These are phyloP conservation scores for Pandemis heparana DNA, from an alignment of 2,888 invertebrate species.

Conservation along the genomic window DNA sequence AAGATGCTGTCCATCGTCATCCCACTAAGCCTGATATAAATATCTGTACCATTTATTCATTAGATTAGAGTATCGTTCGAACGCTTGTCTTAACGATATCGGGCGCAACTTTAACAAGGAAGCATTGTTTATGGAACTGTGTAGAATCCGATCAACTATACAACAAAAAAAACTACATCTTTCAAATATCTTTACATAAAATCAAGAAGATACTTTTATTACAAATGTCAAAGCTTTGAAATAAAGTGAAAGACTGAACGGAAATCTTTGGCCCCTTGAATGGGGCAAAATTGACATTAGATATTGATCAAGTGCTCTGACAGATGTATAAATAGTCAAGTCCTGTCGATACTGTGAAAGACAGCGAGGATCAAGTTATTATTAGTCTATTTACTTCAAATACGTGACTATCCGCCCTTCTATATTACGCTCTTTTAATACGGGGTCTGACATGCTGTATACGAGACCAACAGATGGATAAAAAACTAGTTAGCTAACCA, in stretches of 20 bases:
- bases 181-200: conserved; percentile 3
- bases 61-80: too few relatives aligned
- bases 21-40: too few relatives aligned
- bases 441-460: conserved; percentile 35
- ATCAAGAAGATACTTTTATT: conserved; percentile 36
- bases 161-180: conserved; percentile 19
- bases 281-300: background rate
- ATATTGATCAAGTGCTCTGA: background rate
- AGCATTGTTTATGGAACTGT: too few relatives aligned
- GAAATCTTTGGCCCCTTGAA: background rate
- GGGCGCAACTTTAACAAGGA: conserved; percentile 8
- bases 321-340: conserved; percentile 13
- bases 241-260: background rate
- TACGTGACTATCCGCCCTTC: conserved; percentile 36
- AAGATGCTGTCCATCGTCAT: too few relatives aligned
- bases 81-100: background rate
- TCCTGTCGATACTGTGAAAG: background rate
- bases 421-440: conserved; percentile 32
- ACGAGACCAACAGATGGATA: conserved; percentile 30
- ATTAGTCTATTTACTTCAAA: conserved; percentile 33
- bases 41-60: too few relatives aligned
- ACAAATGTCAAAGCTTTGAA: conserved; percentile 21
- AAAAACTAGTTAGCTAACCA: conserved; percentile 31
- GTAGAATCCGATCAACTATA: conserved; percentile 10
- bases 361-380: conserved; percentile 21